Base-by-base conservation (phyloP, 2,113 vertebrate species). In the Zootoca vivipara region DNA sequence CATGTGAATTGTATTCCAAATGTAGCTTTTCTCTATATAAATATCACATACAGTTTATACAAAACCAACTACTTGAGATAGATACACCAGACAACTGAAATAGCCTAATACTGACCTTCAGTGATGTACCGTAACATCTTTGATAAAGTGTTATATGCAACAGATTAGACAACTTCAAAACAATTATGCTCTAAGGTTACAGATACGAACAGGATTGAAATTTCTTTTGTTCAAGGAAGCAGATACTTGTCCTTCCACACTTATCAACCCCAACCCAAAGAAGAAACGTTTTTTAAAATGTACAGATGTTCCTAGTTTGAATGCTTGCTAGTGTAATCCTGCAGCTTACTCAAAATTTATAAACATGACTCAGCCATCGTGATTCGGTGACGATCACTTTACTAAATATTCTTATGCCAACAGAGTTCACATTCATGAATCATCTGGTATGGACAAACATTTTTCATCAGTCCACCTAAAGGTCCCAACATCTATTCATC, bases 261-360 rank as follows among this genome's bases (percentile, higher is more conserved):
- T 97, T 95, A 97, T 95, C 95, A 96, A 97, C 95, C 94, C 90
- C 94, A 94, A 90, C 90, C 91, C 94, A 92, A 64, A 88, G 92
- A 89, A 52, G 46, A 9, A 52, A 52, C 2, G 46, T 52, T 52
- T 91, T 95, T 95, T 94, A 96, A 93, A 94, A 78, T 64, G 84
- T 96, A 95, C 96, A 97, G 96, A 97, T 97, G 96, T 96, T 96
- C 95, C 90, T 95, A 94, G 96, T 97, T 97, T 97, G 95, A 96
- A 95, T 96, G 95, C 91, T 96, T 96, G 96, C 95, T 96, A 94
- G 90, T 94, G 88, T 92, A 95, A 96, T 95, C 92, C 93, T 16
- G 86, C 95, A 96, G 95, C 94, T 96, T 97, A 92, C 94, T 95
- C 95, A 93, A 92, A 96, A 97, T 97, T 96, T 96, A 93, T 91